A percentile compares a stretch with the other conserved stretches of the same genome.
These are phyloP conservation scores for Hormaphis cornu DNA, from an alignment of 1,140 invertebrate genomes.

Conservation along the genomic window DNA sequence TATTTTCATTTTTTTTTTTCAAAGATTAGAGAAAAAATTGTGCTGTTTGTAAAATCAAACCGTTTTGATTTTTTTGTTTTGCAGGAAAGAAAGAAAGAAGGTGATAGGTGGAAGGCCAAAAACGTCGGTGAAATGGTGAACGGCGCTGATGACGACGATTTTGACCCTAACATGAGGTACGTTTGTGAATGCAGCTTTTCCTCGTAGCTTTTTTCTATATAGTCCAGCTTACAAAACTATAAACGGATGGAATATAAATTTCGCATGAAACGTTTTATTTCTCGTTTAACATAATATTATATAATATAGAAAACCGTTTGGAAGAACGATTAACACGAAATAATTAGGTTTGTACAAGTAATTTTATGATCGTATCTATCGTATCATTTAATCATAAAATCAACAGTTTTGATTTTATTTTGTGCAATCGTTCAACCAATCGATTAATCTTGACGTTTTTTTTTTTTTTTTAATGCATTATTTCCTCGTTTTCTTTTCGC, in stretches of 20 bases:
- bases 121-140: constrained; percentile 48
- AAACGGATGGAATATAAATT: neutral
- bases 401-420: neutral
- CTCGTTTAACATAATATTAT: neutral
- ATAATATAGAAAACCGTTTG: no score
- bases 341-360: no score
- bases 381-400: neutral
- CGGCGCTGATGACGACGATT: constrained; percentile 39
- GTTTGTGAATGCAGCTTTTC: neutral
- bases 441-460: neutral
- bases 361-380: no score
- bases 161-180: constrained; percentile 36
- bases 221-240: neutral
- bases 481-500: neutral
- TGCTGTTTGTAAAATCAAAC: neutral
- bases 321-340: no score
- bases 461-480: no score
- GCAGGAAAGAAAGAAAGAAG: constrained; percentile 58
- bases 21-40: neutral
- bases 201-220: neutral
- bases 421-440: neutral
- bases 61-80: constrained; percentile 5
- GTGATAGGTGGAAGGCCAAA: constrained; percentile 56
- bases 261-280: neutral
- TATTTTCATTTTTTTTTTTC: neutral